Conservation (phyloP, 2,797 vertebrate genomes). For the Sebastes trivittatus region DNA sequence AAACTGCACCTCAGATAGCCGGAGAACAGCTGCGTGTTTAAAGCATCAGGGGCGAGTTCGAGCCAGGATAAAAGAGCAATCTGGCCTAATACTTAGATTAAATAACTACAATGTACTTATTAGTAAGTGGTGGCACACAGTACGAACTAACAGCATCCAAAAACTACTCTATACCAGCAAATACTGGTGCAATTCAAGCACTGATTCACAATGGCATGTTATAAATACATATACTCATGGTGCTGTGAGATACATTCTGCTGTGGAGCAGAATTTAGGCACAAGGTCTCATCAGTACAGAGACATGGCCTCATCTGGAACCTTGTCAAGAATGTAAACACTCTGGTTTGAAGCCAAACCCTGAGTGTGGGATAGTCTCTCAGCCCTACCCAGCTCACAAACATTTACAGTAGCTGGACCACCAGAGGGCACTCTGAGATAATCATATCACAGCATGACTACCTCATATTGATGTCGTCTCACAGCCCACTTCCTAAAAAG, state of each 20-base stretch:
- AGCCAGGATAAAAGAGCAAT: not conserved
- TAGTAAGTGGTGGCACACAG: not conserved
- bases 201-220: not conserved
- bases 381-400: slow-evolving; percentile 18
- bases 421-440: slow-evolving; percentile 68
- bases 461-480: not conserved
- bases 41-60: not conserved
- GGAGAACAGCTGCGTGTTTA: not conserved
- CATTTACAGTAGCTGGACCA: slow-evolving; percentile 41
- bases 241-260: slow-evolving; percentile 15
- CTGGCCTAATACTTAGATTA: not conserved
- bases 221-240: slow-evolving; percentile 6
- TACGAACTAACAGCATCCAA: not conserved
- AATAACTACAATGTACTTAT: not conserved
- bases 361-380: slow-evolving; percentile 3
- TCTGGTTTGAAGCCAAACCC: slow-evolving; percentile 23
- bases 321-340: slow-evolving; percentile 40
- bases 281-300: slow-evolving; percentile 8
- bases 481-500: slow-evolving; percentile 17
- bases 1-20: not conserved
- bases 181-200: not conserved
- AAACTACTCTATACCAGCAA: not conserved
- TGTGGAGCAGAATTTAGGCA: not conserved
- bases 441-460: slow-evolving; percentile 5
- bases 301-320: slow-evolving; percentile 28